phyloP scores from a whole-genome alignment of 2,797 vertebrate species.

The Microtus californicus region DNA sequence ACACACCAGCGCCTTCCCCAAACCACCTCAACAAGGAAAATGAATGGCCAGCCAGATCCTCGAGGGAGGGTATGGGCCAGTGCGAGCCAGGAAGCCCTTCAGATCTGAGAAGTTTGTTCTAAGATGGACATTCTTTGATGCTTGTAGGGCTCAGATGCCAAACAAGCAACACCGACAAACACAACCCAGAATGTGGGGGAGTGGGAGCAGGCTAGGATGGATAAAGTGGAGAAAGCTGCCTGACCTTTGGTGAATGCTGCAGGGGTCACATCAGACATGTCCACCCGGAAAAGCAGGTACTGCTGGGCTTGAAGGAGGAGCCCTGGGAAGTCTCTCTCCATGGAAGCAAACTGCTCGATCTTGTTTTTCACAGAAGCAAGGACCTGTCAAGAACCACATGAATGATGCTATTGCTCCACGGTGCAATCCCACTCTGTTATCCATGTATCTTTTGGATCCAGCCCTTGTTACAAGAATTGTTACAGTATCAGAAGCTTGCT shows the following conservation, averaged over 20 bases:
- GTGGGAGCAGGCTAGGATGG: not conserved
- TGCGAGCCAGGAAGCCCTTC: not conserved
- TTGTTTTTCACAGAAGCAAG: constrained; percentile 97
- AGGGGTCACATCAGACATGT: constrained; percentile 75
- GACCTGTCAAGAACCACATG: constrained; percentile 90
- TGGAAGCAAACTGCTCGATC: constrained; percentile 93
- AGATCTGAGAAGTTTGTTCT: not conserved
- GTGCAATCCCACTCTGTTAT: not conserved
- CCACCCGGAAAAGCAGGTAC: constrained; percentile 95
- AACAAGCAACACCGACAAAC: not conserved
- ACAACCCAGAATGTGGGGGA: not conserved
- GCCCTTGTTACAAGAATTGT: not conserved
- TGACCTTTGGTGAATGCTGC: constrained; percentile 87
- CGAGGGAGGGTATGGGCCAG: not conserved
- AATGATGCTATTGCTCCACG: not conserved
- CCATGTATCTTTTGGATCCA: not conserved
- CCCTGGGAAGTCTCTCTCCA: constrained; percentile 92
- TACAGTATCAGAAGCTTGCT: not conserved
- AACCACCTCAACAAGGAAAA: constrained; percentile 25
- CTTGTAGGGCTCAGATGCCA: not conserved
- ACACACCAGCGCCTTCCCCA: constrained; percentile 41
- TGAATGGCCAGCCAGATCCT: not conserved
- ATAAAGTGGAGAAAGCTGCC: not conserved
- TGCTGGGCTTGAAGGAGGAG: constrained; percentile 95
- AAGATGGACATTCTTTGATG: not conserved